Evolutionary conservation across 2,888 invertebrate species (phyloP), one percentile per base, ranked within the genome.

Genomic region (Toxonevra muliebris): DNA sequence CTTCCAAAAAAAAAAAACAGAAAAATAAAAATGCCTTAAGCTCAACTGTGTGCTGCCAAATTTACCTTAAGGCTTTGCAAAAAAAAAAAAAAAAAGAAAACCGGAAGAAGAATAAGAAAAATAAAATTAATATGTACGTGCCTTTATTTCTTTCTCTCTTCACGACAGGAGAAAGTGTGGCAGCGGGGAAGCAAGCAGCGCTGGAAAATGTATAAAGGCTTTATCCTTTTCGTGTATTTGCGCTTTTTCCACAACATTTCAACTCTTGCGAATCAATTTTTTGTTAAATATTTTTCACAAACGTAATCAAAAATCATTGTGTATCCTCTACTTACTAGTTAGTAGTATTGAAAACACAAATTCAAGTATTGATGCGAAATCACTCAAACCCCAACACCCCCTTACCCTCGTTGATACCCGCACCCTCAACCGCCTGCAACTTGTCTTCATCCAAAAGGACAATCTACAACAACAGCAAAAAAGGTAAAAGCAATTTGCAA

Each of bases 301-400:
- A 65, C 59, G 65, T 65, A 65, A 65, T 65, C 59, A 65, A 59
- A 65, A 65, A 52, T 65, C 65, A 65, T 58, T 59, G 59, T 43
- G 48, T 48, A 15, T 48, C 15, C 15, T 13, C 15, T 48, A 15
- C 48, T 48, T 45, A 12, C 45, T 12, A 45, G 11, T 45, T 15
- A 12, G n/a, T 10, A n/a, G 48, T n/a, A n/a, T 48, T 48, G 48
- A 15, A 2, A 13, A 15, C 5, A n/a, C 5, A 48, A 15, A 5
- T 48, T 48, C 48, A 15, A n/a, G 13, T 48, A 48, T 15, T 4
- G 5, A 48, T 48, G 13, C 11, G 48, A 11, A n/a, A 48, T 48
- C 48, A 17, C 17, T 17, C 19, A 60, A 3, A 8, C 17, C 10
- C 30, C 20, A 13, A 48, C 13, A 45, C 19, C n/a, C 20, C 12